phyloP scores from a whole-genome alignment of 2,113 vertebrate species.

The Solea senegalensis region DNA sequence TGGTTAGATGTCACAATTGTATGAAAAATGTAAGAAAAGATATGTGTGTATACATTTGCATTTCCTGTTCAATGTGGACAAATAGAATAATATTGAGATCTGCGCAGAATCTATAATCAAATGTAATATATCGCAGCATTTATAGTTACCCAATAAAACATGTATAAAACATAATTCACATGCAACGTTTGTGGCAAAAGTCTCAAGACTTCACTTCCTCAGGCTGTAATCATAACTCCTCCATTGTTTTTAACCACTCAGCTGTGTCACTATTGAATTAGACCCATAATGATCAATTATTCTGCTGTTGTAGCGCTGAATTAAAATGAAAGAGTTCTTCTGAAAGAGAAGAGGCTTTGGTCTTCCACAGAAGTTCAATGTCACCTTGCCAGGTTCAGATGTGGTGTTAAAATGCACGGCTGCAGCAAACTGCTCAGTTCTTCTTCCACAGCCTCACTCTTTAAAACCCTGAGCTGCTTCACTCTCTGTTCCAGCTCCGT shows the following conservation, averaged over 20 bases:
- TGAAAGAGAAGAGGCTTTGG: conserved; percentile 30
- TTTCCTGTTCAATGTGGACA: too few species aligned
- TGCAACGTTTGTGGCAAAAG: too few species aligned
- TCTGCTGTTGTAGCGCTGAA: neutral
- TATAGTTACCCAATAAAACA: too few species aligned
- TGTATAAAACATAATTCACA: too few species aligned
- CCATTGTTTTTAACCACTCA: neutral
- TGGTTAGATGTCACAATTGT: too few species aligned
- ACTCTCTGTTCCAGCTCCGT: conserved; percentile 34
- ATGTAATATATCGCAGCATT: too few species aligned
- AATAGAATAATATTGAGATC: too few species aligned
- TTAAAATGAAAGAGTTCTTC: conserved; percentile 16
- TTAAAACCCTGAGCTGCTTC: conserved; percentile 43
- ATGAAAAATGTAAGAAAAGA: too few species aligned
- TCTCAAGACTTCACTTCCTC: neutral
- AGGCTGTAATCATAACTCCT: conserved; percentile 2
- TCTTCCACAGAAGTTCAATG: conserved; percentile 45
- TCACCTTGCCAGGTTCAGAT: conserved; percentile 60
- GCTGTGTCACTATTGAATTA: neutral
- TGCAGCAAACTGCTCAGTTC: conserved; percentile 37
- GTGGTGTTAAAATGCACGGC: conserved; percentile 1
- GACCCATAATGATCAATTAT: neutral
- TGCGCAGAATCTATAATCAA: too few species aligned
- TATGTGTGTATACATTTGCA: too few species aligned
- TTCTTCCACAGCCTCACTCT: conserved; percentile 20